These are phyloP conservation scores for Myotis yumanensis DNA, from an alignment of 2,113 vertebrate species.

Conservation along the genomic window DNA sequence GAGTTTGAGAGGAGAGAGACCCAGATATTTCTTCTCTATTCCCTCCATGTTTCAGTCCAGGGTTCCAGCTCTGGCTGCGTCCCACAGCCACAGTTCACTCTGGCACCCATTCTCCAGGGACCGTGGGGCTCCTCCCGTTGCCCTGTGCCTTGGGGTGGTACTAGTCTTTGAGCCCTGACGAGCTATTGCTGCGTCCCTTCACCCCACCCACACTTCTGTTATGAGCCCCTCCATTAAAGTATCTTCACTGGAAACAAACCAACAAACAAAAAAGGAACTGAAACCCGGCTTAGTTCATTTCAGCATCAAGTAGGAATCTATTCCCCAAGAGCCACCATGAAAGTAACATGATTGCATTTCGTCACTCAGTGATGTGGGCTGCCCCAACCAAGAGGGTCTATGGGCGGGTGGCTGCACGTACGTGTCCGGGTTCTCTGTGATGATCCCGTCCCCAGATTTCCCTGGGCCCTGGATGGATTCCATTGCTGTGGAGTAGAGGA, in stretches of 20 bases:
- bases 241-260: not conserved
- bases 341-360: not conserved
- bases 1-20: not conserved
- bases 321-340: not conserved
- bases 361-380: fast-evolving
- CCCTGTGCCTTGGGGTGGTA: not conserved
- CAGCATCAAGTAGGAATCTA: not conserved
- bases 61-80: not conserved
- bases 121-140: not conserved
- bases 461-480: slow-evolving; percentile 98
- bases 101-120: not conserved
- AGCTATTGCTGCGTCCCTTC: not conserved
- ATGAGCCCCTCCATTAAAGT: not conserved
- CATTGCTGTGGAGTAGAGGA: slow-evolving; percentile 98
- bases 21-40: too few species aligned
- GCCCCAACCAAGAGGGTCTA: not conserved
- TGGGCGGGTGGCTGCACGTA: slow-evolving; percentile 80
- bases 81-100: fast-evolving
- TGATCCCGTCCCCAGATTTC: slow-evolving; percentile 89
- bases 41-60: not conserved
- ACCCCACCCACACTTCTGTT: not conserved
- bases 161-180: not conserved
- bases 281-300: not conserved
- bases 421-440: slow-evolving; percentile 92
- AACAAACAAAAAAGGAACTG: not conserved